Conservation (phyloP, 2,113 vertebrate species). For the Phalacrocorax aristotelis region DNA sequence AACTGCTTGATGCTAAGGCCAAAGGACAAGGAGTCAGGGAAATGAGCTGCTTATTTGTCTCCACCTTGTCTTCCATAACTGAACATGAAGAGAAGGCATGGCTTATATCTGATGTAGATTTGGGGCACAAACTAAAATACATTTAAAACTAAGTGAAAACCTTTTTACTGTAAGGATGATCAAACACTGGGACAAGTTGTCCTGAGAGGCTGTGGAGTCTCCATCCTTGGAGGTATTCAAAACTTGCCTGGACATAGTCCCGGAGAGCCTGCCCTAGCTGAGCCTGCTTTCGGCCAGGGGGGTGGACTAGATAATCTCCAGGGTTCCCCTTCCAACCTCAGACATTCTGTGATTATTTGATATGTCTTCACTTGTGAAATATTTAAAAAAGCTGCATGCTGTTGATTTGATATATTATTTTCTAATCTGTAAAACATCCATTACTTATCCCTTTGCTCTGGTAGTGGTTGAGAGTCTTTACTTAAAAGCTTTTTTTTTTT, state of each 20-base stretch:
- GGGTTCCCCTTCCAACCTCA: background rate
- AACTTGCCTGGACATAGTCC: background rate
- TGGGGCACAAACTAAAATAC: background rate
- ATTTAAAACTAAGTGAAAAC: background rate
- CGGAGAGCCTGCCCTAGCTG: background rate
- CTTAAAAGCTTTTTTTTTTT: background rate
- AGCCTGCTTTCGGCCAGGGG: background rate
- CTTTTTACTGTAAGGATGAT: background rate
- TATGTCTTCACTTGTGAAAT: background rate
- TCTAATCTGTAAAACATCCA: background rate
- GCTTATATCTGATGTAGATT: background rate
- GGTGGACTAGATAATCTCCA: background rate
- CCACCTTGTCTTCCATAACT: background rate
- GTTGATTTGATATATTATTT: background rate
- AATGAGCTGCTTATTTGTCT: background rate
- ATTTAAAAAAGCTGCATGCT: background rate
- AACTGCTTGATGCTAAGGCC: background rate
- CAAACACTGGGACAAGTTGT: background rate
- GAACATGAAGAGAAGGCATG: background rate
- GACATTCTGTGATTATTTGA: background rate
- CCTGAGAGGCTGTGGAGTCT: background rate
- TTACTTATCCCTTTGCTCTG: background rate
- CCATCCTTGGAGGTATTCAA: background rate
- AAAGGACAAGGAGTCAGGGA: background rate
- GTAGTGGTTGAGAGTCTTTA: background rate